Evolutionary conservation across 2,797 vertebrate genomes (phyloP), one percentile per base, ranked within the genome.

Genomic region (Clarias pachynema): DNA sequence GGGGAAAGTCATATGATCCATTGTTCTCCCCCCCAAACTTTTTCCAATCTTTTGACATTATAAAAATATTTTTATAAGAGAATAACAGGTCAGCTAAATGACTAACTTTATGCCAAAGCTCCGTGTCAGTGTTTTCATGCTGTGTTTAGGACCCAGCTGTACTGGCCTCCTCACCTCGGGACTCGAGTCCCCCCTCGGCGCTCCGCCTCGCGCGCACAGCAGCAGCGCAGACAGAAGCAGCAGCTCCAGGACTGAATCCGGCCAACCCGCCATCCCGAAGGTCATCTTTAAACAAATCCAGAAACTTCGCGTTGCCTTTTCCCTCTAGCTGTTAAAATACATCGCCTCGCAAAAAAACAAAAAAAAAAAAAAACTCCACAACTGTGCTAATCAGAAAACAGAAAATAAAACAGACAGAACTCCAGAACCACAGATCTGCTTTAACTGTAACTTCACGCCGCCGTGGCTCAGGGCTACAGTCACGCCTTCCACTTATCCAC

Each of bases 161-260:
- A 26, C 18, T 20, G 60, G 9, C 8, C n/a, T 57, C 8, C 94
- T 95, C 87, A 96, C 95, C 94, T 95, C 93, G 5, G 94, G 93
- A 60, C 93, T 95, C 56, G 93, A 1, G 0, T 93, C 91, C 73
- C 89, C 86, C 83, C 57, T 86, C 1, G 93, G 88, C 73, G 93
- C 89, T 0, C 87, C 91, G 79, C 89, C 93, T 0, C 92, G 93
- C 4, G 90, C 92, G 83, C 93, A 91, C 88, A 89, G 85, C 85
- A 92, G 91, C 91, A 91, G 91, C 62, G 92, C 83, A 89, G 91
- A 82, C 5, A 91, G 91, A 90, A 95, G 88, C 91, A 95, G 78
- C 89, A 95, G 88, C 65, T 89, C 91, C 81, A 91, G 70, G 1
- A 93, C n/a, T n/a, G n/a, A n/a, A n/a, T n/a, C n/a, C n/a, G n/a